Base-by-base conservation (phyloP, 2,888 invertebrate genomes). In the Ptilodon capucinus region DNA sequence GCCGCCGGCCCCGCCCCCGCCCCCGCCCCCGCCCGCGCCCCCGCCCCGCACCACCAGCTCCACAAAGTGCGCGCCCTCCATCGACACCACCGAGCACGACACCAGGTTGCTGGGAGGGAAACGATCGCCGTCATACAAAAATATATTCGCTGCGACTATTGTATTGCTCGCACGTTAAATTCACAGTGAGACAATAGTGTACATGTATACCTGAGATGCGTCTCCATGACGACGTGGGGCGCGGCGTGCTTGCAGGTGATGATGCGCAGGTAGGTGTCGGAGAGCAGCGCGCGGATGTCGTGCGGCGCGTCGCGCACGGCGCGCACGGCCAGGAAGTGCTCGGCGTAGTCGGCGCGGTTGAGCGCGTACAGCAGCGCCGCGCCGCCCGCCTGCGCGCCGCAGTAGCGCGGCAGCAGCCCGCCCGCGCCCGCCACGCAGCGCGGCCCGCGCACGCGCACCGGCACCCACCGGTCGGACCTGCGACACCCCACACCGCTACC, bases 321-420 rank as follows among this genome's bases (percentile, higher is more conserved):
- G 77, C 97, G 97, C 82, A 96, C 96, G 5, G 96, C 96, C 65
- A 98, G 94, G 68, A 97, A 94, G 87, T 88, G 92, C 88, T 97
- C 97, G 14, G 88, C 82, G 79, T 94, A 95, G 81, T 95, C 94
- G 42, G 94, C 86, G 53, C 93, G 92, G 77, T 95, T 95, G 57
- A 96, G 93, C 54, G 92, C 92, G 80, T 94, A 94, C 51, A 98
- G 92, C 68, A 85, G 75, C 61, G 74, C 95, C 73, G 98, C 98
- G 6, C 97, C 97, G 55, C 94, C 93, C 43, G 96, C 95, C 51
- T 69, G 70, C 60, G 93, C 93, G 42, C 88, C 84, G 61, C 95
- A 95, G 86, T 96, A 98, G 3, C 94, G 91, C n/a, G 97, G 97
- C 60, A 98, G 84, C 44, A 98, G 92, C 7, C 97, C 97, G 17